These are phyloP conservation scores for Cossypha polioptera DNA, from an alignment of 2,797 vertebrate genomes.

Conservation along the genomic window DNA sequence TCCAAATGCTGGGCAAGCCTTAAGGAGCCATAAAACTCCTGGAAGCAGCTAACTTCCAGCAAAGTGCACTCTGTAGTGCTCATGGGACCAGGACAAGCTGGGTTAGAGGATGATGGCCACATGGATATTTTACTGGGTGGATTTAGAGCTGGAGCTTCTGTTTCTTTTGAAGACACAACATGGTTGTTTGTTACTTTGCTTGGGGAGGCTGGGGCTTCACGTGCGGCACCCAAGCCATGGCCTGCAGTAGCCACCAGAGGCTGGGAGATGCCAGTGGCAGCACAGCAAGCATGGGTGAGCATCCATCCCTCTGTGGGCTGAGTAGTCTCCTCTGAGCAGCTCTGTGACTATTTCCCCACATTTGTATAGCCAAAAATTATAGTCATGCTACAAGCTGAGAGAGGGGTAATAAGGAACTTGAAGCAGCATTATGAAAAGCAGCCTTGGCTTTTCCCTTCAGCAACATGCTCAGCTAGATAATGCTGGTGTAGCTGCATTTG, in stretches of 20 bases:
- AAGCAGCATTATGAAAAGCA: neutral
- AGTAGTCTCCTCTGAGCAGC: neutral
- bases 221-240: neutral
- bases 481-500: conserved; percentile 6
- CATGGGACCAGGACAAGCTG: neutral
- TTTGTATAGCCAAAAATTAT: neutral
- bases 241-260: neutral
- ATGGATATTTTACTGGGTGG: neutral
- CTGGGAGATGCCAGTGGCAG: neutral
- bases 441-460: neutral
- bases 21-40: neutral
- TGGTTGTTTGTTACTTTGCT: neutral
- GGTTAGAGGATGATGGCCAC: neutral
- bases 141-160: neutral
- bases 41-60: neutral
- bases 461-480: neutral
- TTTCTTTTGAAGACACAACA: neutral
- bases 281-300: neutral
- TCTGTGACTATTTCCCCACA: neutral
- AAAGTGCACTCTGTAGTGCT: fast-evolving
- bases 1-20: neutral
- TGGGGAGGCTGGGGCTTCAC: neutral
- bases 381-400: neutral
- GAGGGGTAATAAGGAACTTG: neutral
- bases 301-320: neutral